Evolutionary conservation across 2,797 vertebrate genomes (phyloP).

Genomic region (Danio kyathit): DNA sequence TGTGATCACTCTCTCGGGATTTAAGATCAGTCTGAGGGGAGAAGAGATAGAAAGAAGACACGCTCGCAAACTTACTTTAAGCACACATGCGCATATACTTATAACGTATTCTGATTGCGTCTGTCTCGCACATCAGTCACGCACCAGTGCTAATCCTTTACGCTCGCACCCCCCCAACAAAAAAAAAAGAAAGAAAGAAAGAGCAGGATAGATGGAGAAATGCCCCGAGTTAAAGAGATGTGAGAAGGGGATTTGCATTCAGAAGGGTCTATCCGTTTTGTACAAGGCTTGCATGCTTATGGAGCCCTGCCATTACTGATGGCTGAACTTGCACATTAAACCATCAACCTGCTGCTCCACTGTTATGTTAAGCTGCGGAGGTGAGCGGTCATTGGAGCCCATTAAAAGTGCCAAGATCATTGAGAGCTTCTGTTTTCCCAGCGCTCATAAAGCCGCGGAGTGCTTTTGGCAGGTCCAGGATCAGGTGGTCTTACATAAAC

Average conservation of each 20-base stretch:
- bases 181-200: slow-evolving; percentile 21
- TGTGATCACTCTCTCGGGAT: slow-evolving; percentile 37
- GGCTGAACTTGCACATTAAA: slow-evolving; percentile 60
- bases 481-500: slow-evolving; percentile 27
- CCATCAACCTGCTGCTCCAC: slow-evolving; percentile 62
- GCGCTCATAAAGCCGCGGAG: slow-evolving; percentile 38
- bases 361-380: slow-evolving; percentile 67
- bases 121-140: slow-evolving; percentile 79
- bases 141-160: slow-evolving; percentile 77
- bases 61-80: slow-evolving; percentile 18
- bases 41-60: slow-evolving; percentile 26
- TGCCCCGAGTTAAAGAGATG: slow-evolving; percentile 68
- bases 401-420: slow-evolving; percentile 65
- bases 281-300: slow-evolving; percentile 69
- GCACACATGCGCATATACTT: slow-evolving; percentile 30
- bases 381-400: slow-evolving; percentile 68
- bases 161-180: slow-evolving; percentile 15
- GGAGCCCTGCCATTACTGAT: slow-evolving; percentile 64
- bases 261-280: slow-evolving; percentile 60
- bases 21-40: slow-evolving; percentile 30
- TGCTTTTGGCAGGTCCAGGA: slow-evolving; percentile 40
- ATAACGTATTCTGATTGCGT: slow-evolving; percentile 77
- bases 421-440: slow-evolving; percentile 23
- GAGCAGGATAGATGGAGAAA: slow-evolving; percentile 50
- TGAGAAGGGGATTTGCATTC: slow-evolving; percentile 76